phyloP scores from a whole-genome alignment of 1,140 invertebrate species.

The Paralvinella palmiformis region DNA sequence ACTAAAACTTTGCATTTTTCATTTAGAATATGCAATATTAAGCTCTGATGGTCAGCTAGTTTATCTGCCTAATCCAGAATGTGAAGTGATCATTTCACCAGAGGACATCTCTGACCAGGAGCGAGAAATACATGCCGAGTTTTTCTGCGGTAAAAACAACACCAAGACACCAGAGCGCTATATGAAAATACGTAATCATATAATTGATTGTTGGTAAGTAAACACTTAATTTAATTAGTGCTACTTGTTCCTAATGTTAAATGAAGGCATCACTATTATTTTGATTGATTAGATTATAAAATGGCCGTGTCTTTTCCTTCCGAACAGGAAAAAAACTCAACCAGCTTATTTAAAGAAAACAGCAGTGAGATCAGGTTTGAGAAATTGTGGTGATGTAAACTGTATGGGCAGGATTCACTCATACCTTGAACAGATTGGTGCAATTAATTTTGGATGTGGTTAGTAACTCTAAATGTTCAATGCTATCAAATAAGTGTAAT shows the following conservation, averaged over 20 bases:
- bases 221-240: neutral
- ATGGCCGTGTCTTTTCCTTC: no score
- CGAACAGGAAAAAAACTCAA: no score
- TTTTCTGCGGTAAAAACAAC: slow-evolving; percentile 56
- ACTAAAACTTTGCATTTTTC: no score
- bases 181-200: slow-evolving; percentile 59
- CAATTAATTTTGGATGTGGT: slow-evolving; percentile 63
- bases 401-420: slow-evolving; percentile 59
- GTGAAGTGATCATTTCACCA: slow-evolving; percentile 48
- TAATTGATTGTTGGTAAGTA: slow-evolving; percentile 55
- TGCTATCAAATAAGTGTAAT: no score
- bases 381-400: slow-evolving; percentile 62
- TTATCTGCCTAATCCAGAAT: slow-evolving; percentile 46
- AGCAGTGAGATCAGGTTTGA: slow-evolving; percentile 55
- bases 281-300: no score
- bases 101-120: slow-evolving; percentile 54
- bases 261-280: no score
- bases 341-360: slow-evolving; percentile 61
- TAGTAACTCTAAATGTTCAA: slow-evolving; percentile 27
- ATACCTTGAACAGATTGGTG: slow-evolving; percentile 60
- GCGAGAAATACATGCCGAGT: slow-evolving; percentile 56
- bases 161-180: slow-evolving; percentile 59
- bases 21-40: slow-evolving; percentile 35
- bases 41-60: slow-evolving; percentile 36
- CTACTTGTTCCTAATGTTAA: neutral